Evolutionary conservation across 2,888 invertebrate genomes (phyloP), one percentile per base, ranked within the genome.

Genomic region (Diplolepis rosae): DNA sequence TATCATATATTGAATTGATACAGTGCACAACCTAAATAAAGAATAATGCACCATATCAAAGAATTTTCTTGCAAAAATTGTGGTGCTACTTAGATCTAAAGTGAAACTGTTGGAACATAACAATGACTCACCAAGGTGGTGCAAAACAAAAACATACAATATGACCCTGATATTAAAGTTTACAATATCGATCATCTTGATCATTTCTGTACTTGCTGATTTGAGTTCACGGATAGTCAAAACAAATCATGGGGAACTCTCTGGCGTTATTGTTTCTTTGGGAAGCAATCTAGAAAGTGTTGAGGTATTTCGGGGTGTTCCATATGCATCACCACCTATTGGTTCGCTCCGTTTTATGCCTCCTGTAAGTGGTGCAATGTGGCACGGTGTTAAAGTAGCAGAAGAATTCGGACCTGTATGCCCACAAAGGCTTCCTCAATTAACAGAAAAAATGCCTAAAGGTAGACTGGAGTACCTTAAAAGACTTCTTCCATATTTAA

Each of bases 311-410:
- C 92, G 95, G 66, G 98, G 98, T 6, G 94, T 98, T 72, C 98
- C 98, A 4, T 98, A 98, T 89, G 98, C 98, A 28, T 96, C 97
- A 61, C 95, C 98, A 24, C 97, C 98, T 35, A 90, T 95, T 51
- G 97, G 96, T 5, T 93, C 94, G 71, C 90, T 98, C 73, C 92
- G 98, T 72, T 98, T 98, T 89, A 98, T 98, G 97, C 98, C 98
- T 11, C 98, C 98, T 22, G 97, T 97, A 24, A 96, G 95, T 73
- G 96, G 97, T 28, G 95, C 96, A 68, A 93, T 96, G 87, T 97
- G 97, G 97, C 93, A 94, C 69, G 96, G 96, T 45, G 95, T 97
- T 51, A 95, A 95, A 89, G 93, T 95, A 81, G 96, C 96, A 75
- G 96, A 96, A 89, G 92, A 91, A 86, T 96, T 96, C 86, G 93